Evolutionary conservation across 2,888 invertebrate genomes (phyloP).

Genomic region (Protophormia terraenovae): DNA sequence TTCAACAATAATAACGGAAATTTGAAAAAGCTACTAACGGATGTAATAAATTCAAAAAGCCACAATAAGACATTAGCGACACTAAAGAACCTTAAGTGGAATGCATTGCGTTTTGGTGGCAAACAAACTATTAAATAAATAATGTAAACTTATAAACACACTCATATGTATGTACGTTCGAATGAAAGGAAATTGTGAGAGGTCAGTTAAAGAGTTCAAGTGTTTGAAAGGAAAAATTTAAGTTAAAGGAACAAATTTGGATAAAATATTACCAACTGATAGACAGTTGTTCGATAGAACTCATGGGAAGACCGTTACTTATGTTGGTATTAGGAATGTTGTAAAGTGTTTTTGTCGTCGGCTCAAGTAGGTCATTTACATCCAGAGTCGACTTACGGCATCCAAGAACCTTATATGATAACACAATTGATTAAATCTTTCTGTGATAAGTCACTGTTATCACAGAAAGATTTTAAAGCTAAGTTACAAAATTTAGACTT

Average conservation of each 20-base stretch:
- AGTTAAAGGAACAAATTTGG: neutral
- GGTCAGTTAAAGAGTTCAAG: constrained; percentile 1
- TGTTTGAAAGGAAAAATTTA: neutral
- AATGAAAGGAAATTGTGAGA: neutral
- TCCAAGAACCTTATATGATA: too few species aligned
- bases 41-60: constrained; percentile 42
- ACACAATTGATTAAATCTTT: too few species aligned
- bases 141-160: neutral
- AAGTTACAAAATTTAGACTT: too few species aligned
- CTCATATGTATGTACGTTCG: too few species aligned
- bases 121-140: constrained; percentile 18
- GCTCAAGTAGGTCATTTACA: too few species aligned
- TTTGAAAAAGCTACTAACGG: constrained; percentile 51
- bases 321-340: too few species aligned
- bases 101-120: neutral
- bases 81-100: neutral
- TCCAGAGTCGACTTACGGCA: too few species aligned
- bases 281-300: neutral
- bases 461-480: too few species aligned
- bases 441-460: too few species aligned
- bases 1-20: constrained; percentile 38
- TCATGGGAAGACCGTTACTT: too few species aligned
- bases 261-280: neutral
- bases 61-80: constrained; percentile 33
- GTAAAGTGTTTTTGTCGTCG: too few species aligned